phyloP scores from a whole-genome alignment of 2,113 vertebrate species.

The Mionectes macconnelli region DNA sequence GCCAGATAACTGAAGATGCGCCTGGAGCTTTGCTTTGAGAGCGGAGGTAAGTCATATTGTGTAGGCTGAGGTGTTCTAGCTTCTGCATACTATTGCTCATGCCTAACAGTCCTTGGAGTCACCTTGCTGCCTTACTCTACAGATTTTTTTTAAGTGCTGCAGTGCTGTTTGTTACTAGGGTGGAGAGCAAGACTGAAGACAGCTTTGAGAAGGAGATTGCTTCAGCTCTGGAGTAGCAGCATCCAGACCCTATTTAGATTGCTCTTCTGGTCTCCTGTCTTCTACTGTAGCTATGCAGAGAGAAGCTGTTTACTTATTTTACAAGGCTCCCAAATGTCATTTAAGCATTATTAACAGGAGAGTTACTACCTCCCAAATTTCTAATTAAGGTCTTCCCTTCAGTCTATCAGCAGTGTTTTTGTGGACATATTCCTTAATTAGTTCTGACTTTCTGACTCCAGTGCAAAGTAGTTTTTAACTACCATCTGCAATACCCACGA shows the following conservation, averaged over 20 bases:
- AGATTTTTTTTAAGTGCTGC: background rate
- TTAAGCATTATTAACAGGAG: constrained; percentile 52
- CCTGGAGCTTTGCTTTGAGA: constrained; percentile 9
- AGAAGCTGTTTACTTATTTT: constrained; percentile 55
- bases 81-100: constrained; percentile 18
- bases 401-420: constrained; percentile 50
- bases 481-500: constrained; percentile 54
- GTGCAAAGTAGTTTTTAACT: constrained; percentile 58
- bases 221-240: background rate
- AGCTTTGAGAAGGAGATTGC: background rate
- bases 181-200: background rate
- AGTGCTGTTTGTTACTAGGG: constrained; percentile 29
- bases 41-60: constrained; percentile 32
- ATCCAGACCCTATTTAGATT: background rate
- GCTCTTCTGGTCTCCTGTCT: background rate
- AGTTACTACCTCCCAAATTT: constrained; percentile 44
- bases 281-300: background rate
- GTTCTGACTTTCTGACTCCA: constrained; percentile 66
- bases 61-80: constrained; percentile 37
- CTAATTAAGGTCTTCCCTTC: constrained; percentile 62
- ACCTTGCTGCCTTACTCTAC: constrained; percentile 32
- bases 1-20: background rate
- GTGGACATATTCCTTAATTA: constrained; percentile 66
- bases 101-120: constrained; percentile 41
- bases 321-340: constrained; percentile 10